These are phyloP conservation scores for Orthonyx spaldingii DNA, from an alignment of 2,113 vertebrate genomes.

Conservation along the genomic window DNA sequence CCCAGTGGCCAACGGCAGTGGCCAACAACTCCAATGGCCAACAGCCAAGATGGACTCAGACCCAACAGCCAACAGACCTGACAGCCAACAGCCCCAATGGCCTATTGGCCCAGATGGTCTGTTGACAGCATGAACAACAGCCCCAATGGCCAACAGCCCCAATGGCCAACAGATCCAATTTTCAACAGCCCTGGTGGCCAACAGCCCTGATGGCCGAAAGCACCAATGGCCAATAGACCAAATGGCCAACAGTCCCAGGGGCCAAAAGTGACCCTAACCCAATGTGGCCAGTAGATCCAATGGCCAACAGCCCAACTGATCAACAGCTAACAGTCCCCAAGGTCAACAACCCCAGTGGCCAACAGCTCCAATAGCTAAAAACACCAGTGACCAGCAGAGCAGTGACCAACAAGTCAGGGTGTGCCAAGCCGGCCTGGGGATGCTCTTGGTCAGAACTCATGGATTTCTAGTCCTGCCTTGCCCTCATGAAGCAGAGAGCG, in stretches of 20 bases:
- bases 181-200: neutral
- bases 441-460: accelerated
- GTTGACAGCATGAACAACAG: neutral
- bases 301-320: accelerated
- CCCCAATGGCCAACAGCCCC: neutral
- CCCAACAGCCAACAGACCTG: neutral
- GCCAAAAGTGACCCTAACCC: too few species aligned
- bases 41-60: neutral
- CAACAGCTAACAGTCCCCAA: accelerated
- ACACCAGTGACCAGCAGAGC: accelerated
- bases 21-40: neutral
- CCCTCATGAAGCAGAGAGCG: neutral
- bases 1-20: neutral
- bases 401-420: neutral
- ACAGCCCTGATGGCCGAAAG: neutral
- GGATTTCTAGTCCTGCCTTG: neutral
- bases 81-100: accelerated
- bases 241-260: accelerated
- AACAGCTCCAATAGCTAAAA: accelerated
- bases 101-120: neutral
- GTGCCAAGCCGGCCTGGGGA: neutral
- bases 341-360: accelerated
- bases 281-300: accelerated
- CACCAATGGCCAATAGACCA: neutral
- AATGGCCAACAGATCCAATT: accelerated